Conservation (phyloP, 2,888 invertebrate species). For the Endomychus coccineus region DNA sequence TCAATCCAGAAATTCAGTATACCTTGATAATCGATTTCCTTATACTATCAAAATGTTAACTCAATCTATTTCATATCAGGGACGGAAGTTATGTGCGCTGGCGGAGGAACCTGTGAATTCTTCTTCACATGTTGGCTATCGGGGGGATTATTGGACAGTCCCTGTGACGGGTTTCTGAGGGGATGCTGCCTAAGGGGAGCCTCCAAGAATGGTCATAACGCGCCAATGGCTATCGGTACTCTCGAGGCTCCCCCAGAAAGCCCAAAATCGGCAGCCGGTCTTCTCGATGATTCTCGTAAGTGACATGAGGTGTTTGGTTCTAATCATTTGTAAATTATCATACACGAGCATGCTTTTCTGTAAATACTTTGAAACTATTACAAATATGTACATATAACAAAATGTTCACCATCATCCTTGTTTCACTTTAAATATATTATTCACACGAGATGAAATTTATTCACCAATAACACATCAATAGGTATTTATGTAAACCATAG, state of each 20-base stretch:
- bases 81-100: slow-evolving; percentile 15
- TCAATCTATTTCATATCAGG: slow-evolving; percentile 6
- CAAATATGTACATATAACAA: background rate
- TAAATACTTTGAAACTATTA: background rate
- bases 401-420: too few species aligned
- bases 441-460: too few species aligned
- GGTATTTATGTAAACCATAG: too few species aligned
- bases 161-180: slow-evolving; percentile 66
- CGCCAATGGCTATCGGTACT: slow-evolving; percentile 55
- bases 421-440: too few species aligned
- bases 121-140: slow-evolving; percentile 89
- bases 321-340: too few species aligned
- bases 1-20: too few species aligned
- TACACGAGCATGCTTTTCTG: too few species aligned
- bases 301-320: slow-evolving; percentile 23
- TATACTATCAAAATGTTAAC: background rate
- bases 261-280: slow-evolving; percentile 53
- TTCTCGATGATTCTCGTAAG: slow-evolving; percentile 45
- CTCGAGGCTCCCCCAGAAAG: slow-evolving; percentile 51
- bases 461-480: too few species aligned
- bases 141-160: slow-evolving; percentile 77
- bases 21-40: too few species aligned
- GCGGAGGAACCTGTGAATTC: slow-evolving; percentile 81
- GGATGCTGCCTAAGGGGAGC: slow-evolving; percentile 78
- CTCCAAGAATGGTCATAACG: slow-evolving; percentile 58